A percentile compares a stretch with the other conserved stretches of the same genome.
phyloP scores from a whole-genome alignment of 1,140 invertebrate genomes.

The Zelostemma sp. region DNA sequence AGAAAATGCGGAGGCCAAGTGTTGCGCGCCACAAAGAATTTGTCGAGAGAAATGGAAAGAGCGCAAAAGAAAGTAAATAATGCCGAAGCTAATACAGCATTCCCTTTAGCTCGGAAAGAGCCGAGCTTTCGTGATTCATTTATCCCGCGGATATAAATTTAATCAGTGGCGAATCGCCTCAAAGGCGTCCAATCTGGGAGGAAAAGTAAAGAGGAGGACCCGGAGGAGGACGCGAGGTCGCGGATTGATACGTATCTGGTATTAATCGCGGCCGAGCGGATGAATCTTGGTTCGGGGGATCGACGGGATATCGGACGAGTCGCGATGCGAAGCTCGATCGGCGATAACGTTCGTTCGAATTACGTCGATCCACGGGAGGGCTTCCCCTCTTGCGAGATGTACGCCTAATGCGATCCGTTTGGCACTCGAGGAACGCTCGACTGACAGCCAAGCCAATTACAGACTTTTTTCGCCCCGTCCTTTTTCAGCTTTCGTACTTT shows the following conservation, averaged over 20 bases:
- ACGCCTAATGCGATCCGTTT: constrained; percentile 28
- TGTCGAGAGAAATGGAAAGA: too few relatives aligned
- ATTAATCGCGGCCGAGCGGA: constrained; percentile 22
- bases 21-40: too few relatives aligned
- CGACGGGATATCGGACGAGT: constrained; percentile 20
- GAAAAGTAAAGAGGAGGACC: constrained; percentile 5
- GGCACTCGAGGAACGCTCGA: constrained; percentile 22
- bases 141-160: constrained; percentile 37
- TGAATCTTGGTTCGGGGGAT: constrained; percentile 16
- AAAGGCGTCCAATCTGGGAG: constrained; percentile 33
- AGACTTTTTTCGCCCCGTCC: constrained; percentile 26
- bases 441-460: constrained; percentile 30
- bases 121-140: constrained; percentile 21
- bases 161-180: constrained; percentile 29
- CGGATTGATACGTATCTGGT: constrained; percentile 32
- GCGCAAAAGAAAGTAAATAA: too few relatives aligned
- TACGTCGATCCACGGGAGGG: constrained; percentile 45
- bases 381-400: constrained; percentile 17
- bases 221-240: constrained; percentile 2
- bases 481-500: constrained; percentile 17
- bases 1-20: too few relatives aligned
- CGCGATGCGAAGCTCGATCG: constrained; percentile 31
- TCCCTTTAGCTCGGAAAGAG: constrained; percentile 9
- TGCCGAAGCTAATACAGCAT: constrained; percentile 1
- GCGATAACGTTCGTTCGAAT: constrained; percentile 49